Percentiles rank a stretch among this genome's conserved stretches.
Evolutionary conservation across 2,888 invertebrate genomes (phyloP).

Genomic region (Sinelater perroti): DNA sequence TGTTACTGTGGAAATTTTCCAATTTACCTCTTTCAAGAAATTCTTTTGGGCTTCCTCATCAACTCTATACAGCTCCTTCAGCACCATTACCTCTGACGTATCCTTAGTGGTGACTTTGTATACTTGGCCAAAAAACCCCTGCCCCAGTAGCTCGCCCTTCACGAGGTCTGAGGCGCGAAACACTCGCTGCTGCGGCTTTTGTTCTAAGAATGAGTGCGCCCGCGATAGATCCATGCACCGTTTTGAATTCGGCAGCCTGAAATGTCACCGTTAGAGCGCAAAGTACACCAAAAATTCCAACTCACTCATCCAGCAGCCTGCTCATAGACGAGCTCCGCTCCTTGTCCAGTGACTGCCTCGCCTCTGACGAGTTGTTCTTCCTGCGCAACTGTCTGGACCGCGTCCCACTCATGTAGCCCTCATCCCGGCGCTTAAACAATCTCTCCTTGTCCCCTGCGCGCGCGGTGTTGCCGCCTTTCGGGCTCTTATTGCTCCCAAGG

Average conservation of each 20-base stretch:
- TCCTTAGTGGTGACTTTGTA: constrained; percentile 90
- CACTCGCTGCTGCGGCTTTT: constrained; percentile 73
- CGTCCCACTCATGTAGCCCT: constrained; percentile 70
- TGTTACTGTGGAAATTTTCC: neutral
- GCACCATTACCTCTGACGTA: constrained; percentile 93
- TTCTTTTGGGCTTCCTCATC: constrained; percentile 95
- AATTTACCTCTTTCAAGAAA: constrained; percentile 84
- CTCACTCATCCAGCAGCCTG: constrained; percentile 78
- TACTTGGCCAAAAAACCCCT: constrained; percentile 94
- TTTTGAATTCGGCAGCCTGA: constrained; percentile 59
- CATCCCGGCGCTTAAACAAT: constrained; percentile 66
- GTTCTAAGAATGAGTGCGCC: constrained; percentile 86
- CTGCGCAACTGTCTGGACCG: constrained; percentile 69
- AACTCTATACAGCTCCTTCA: constrained; percentile 89
- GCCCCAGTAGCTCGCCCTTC: constrained; percentile 87
- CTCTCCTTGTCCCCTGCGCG: constrained; percentile 62
- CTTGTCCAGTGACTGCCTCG: constrained; percentile 66
- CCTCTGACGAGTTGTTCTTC: constrained; percentile 61
- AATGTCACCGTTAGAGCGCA: constrained; percentile 15
- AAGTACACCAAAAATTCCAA: constrained; percentile 31
- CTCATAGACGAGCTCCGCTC: constrained; percentile 89
- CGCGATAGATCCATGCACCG: constrained; percentile 74
- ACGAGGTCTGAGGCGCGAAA: constrained; percentile 92
- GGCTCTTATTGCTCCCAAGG: constrained; percentile 39
- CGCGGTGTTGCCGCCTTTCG: constrained; percentile 43